Evolutionary conservation across 2,888 invertebrate species (phyloP).

Genomic region (Stenurella melanura): DNA sequence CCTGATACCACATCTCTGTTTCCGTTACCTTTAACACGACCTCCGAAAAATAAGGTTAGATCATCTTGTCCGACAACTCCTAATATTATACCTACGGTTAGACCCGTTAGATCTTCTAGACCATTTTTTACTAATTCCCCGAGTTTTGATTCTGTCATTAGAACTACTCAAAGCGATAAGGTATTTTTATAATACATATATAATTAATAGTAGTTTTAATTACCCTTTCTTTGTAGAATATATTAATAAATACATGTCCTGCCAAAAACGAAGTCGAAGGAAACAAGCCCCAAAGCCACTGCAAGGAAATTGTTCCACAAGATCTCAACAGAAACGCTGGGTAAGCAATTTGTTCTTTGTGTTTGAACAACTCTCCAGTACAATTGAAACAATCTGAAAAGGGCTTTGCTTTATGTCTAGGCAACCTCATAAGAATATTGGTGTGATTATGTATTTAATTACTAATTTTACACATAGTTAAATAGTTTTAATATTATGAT

Average conservation of each 20-base stretch:
- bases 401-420: too few relatives aligned
- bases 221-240: constrained; percentile 14
- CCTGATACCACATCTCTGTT: constrained; percentile 52
- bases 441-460: too few relatives aligned
- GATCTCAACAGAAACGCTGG: constrained; percentile 23
- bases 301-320: constrained; percentile 24
- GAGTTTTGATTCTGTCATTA: constrained; percentile 37
- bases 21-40: constrained; percentile 30
- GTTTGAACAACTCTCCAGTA: not conserved
- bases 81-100: constrained; percentile 36
- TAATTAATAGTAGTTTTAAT: not conserved
- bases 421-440: too few relatives aligned
- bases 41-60: constrained; percentile 34
- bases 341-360: constrained; percentile 9
- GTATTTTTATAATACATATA: constrained; percentile 12
- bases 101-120: constrained; percentile 37
- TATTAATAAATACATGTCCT: constrained; percentile 34
- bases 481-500: too few relatives aligned
- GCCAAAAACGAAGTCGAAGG: constrained; percentile 30
- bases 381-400: not conserved
- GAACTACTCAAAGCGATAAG: constrained; percentile 32
- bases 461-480: too few relatives aligned
- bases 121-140: constrained; percentile 38
- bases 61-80: constrained; percentile 36
- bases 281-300: not conserved